Evolutionary conservation across 1,140 invertebrate species (phyloP).

Genomic region (Ganaspis sp.): DNA sequence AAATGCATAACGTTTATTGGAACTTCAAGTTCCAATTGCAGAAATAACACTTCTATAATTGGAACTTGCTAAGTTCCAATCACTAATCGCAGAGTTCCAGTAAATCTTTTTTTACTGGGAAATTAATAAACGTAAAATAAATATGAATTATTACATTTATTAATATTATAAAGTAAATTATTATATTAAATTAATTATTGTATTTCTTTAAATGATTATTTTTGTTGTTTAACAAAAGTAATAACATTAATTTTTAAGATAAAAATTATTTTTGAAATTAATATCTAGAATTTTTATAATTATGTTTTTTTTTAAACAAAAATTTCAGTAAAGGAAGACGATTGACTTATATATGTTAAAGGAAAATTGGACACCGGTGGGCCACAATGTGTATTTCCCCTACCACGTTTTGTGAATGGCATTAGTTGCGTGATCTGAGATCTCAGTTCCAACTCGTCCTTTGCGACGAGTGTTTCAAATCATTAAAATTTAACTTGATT

Average conservation of each 20-base stretch:
- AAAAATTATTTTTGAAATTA: too few species aligned
- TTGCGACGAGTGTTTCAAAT: conserved; percentile 34
- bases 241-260: too few species aligned
- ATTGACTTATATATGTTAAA: neutral
- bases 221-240: neutral
- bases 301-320: neutral
- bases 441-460: conserved; percentile 52
- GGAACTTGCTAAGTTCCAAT: too few species aligned
- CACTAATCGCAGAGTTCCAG: too few species aligned
- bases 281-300: neutral
- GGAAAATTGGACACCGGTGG: neutral
- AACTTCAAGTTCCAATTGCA: too few species aligned
- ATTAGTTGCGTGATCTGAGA: conserved; percentile 9
- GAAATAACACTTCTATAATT: too few species aligned
- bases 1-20: too few species aligned
- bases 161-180: too few species aligned
- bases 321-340: neutral
- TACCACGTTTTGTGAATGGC: conserved; percentile 27
- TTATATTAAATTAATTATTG: neutral
- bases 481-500: neutral
- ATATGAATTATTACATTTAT: too few species aligned
- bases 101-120: too few species aligned
- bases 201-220: neutral
- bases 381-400: conserved; percentile 39
- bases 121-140: too few species aligned